Base-by-base conservation (phyloP, 2,888 invertebrate species). In the Chloroclysta siterata region DNA sequence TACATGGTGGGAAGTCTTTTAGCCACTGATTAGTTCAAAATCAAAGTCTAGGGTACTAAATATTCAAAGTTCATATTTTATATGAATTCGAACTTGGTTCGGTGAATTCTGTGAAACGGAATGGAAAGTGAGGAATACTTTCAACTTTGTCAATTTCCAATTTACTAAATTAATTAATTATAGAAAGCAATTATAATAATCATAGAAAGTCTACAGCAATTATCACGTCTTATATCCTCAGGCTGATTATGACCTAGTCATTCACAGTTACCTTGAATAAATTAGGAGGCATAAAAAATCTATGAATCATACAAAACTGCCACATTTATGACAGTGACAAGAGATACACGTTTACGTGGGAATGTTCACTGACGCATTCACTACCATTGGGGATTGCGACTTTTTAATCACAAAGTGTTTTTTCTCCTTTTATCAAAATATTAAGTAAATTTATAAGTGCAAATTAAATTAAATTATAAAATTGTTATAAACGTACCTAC, bases 191-290 rank as follows among this genome's bases (percentile, higher is more conserved):
- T 4, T 17, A 1, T 17, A 17, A 17, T 46, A 17, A 17, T 17
- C 36, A 10, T 39, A 10, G 36, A 39, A 39, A 11, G 36, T 39
- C 36, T 39, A 11, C 36, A 39, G 10, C 36, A 39, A 39, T 44
- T 15, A 52, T 28, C 22, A 55, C 54, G 39, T 17, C 10, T 39
- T n/a, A 36, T 14, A 28, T 39, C 47, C 48, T 6, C 8, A 48
- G 48, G 48, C 41, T n/a, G 13, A 14, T 48, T 48, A 36, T 47
- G 33, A 55, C 54, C 50, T 50, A 41, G 28, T 50, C 17, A 22
- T 61, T 14, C 54, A 53, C 60, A 53, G 53, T 54, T 50, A 54
- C 13, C 15, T 14, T 42, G 33, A 60, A 48, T 60, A 53, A 47
- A 48, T 48, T 22, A 56, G 22, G 48, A 33, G 41, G 10, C 17